These are phyloP conservation scores for Eupithecia dodoneata DNA, from an alignment of 2,888 invertebrate species.

Conservation along the genomic window DNA sequence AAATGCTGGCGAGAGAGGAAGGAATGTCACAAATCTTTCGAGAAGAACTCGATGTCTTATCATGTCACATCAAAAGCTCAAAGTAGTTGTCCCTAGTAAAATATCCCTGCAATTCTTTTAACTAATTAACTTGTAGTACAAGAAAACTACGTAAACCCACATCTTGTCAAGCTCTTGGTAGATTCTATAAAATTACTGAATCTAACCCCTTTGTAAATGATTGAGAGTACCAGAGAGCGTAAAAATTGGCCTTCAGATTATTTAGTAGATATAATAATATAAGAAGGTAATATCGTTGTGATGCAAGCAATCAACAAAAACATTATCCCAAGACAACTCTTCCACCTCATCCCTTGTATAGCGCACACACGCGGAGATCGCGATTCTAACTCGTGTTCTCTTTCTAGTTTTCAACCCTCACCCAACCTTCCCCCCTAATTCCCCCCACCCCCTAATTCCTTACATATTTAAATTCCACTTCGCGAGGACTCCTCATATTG, in stretches of 20 bases:
- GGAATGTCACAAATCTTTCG: not conserved
- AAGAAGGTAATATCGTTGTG: not conserved
- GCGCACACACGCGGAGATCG: conserved; percentile 64
- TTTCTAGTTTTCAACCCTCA: conserved; percentile 82
- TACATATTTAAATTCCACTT: conserved; percentile 85
- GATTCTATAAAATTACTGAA: not conserved
- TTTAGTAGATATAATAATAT: too few relatives aligned
- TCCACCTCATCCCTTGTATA: conserved; percentile 51
- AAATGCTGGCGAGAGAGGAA: not conserved
- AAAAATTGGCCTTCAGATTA: too few relatives aligned
- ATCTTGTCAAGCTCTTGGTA: not conserved
- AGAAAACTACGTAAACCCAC: not conserved
- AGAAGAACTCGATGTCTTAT: not conserved
- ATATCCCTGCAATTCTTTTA: not conserved
- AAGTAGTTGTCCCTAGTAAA: not conserved
- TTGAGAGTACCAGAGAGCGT: not conserved
- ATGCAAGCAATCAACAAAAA: not conserved
- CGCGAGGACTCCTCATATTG: conserved; percentile 78
- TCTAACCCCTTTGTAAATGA: not conserved
- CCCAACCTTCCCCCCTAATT: conserved; percentile 46
- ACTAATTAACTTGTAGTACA: not conserved
- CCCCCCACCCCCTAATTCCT: conserved; percentile 80
- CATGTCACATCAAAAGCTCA: not conserved
- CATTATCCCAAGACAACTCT: conserved; percentile 61
- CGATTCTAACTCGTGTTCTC: conserved; percentile 83